Percentiles rank a stretch among this genome's conserved stretches.
These are phyloP conservation scores for Myzus persicae DNA, from an alignment of 1,140 invertebrate genomes.

Conservation along the genomic window DNA sequence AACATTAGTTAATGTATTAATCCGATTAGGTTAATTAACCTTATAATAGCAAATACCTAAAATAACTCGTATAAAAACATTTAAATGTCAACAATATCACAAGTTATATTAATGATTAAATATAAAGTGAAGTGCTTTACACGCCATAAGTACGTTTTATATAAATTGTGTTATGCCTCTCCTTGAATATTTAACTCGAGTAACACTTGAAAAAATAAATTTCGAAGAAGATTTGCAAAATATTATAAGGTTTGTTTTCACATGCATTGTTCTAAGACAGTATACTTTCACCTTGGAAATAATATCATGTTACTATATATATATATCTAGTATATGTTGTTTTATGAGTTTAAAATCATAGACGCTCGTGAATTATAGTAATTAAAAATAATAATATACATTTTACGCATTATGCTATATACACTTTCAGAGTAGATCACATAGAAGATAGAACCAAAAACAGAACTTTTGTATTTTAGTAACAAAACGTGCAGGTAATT, in stretches of 20 bases:
- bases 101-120: not conserved
- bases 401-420: not conserved
- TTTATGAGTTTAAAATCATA: slow-evolving; percentile 21
- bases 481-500: not conserved
- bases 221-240: not conserved
- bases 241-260: slow-evolving; percentile 28
- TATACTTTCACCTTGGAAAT: slow-evolving; percentile 36
- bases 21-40: not conserved
- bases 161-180: not conserved
- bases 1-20: not conserved
- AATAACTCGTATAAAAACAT: not conserved
- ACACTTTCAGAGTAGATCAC: not conserved
- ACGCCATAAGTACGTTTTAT: not conserved
- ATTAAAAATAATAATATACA: not conserved
- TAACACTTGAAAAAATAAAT: not conserved
- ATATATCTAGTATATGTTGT: not conserved
- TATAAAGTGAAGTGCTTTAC: not conserved
- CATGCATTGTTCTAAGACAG: slow-evolving; percentile 18
- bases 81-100: not conserved
- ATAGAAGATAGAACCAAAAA: not conserved
- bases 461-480: not conserved
- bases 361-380: not conserved
- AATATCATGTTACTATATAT: slow-evolving; percentile 28
- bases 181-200: not conserved
- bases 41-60: not conserved